These are phyloP conservation scores for Coreius guichenoti DNA, from an alignment of 2,797 vertebrate species.

Conservation along the genomic window DNA sequence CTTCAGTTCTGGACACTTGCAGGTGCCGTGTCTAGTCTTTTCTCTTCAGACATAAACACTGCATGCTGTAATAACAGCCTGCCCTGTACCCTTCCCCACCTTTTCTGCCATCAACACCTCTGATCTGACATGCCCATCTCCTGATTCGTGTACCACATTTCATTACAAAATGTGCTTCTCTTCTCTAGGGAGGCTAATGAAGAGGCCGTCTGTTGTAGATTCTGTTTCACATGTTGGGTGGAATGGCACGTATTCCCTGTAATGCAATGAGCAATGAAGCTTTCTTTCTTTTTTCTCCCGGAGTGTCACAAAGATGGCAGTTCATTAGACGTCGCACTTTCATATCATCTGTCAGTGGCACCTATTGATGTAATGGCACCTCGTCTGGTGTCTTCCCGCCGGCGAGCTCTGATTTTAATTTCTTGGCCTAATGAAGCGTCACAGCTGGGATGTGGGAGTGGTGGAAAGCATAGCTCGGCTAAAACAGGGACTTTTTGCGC, in stretches of 20 bases:
- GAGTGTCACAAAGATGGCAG: constrained; percentile 49
- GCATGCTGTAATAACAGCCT: constrained; percentile 9
- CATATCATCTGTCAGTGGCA: constrained; percentile 39
- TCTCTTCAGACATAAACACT: constrained; percentile 25
- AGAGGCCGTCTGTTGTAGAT: constrained; percentile 34
- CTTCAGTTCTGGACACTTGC: constrained; percentile 26
- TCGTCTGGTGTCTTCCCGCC: constrained; percentile 51
- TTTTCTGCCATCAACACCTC: constrained; percentile 16
- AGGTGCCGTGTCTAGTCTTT: constrained; percentile 1
- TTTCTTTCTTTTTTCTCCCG: constrained; percentile 13
- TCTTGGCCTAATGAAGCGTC: constrained; percentile 83
- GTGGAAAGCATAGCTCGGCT: constrained; percentile 41
- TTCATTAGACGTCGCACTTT: constrained; percentile 53
- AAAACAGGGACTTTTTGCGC: constrained; percentile 44
- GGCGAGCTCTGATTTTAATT: constrained; percentile 79
- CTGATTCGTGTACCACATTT: constrained; percentile 20
- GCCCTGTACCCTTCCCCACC: neutral
- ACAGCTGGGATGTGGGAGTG: constrained; percentile 27
- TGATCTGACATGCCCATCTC: constrained; percentile 13
- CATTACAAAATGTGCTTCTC: constrained; percentile 31
- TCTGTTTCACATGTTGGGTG: neutral
- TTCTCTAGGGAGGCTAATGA: constrained; percentile 38
- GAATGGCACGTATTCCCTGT: constrained; percentile 12
- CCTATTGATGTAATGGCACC: constrained; percentile 42
- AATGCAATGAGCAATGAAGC: constrained; percentile 18